These are phyloP conservation scores for Chitala chitala DNA, from an alignment of 2,113 vertebrate species.

Conservation along the genomic window DNA sequence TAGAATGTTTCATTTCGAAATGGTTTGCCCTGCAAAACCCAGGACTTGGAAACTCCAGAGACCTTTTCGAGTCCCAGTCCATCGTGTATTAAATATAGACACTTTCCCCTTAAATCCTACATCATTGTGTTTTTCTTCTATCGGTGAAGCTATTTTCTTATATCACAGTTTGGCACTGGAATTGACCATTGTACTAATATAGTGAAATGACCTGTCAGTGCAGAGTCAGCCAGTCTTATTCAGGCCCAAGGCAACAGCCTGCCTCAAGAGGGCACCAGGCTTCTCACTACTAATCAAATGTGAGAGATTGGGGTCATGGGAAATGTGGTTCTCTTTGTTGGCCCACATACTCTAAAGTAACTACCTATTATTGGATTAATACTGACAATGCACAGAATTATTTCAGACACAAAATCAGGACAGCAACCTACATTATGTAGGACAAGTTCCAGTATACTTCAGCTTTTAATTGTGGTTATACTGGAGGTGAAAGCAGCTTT, in stretches of 20 bases:
- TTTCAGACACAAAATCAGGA: slow-evolving; percentile 23
- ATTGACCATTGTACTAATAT: too few species aligned
- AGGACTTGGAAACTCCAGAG: too few species aligned
- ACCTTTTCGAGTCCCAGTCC: too few species aligned
- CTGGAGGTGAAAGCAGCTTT: not conserved
- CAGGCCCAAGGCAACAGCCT: not conserved
- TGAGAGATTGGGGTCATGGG: slow-evolving; percentile 53
- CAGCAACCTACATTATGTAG: slow-evolving; percentile 19
- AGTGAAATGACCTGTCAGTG: not conserved
- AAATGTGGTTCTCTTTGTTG: slow-evolving; percentile 32
- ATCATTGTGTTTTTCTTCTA: too few species aligned
- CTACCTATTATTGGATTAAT: slow-evolving; percentile 39
- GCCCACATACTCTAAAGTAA: slow-evolving; percentile 32
- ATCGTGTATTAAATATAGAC: not conserved
- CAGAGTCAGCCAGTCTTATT: not conserved
- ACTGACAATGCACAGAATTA: slow-evolving; percentile 19
- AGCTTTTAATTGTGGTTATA: not conserved
- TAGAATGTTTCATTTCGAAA: too few species aligned
- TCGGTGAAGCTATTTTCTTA: too few species aligned
- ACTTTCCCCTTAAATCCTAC: not conserved
- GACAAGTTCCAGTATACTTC: not conserved
- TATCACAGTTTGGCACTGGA: too few species aligned
- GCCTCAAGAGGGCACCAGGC: slow-evolving; percentile 28
- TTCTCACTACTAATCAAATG: slow-evolving; percentile 43
- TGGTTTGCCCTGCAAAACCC: too few species aligned